These are phyloP conservation scores for Psix sp. DNA, from an alignment of 1,140 invertebrate species.

Conservation along the genomic window DNA sequence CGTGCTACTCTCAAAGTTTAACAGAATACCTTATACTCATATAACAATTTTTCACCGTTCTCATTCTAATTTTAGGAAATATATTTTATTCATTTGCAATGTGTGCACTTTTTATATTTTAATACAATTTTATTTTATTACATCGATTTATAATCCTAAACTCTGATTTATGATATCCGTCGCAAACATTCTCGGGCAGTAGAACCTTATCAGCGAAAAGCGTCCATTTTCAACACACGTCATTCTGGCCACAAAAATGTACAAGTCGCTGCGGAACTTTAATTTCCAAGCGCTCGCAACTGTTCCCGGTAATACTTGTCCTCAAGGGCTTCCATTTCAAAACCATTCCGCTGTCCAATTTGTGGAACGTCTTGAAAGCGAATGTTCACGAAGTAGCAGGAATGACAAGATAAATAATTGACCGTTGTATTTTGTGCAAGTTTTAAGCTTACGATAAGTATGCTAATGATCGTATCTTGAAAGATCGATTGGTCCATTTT, in stretches of 20 bases:
- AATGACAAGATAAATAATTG: slow-evolving; percentile 42
- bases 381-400: slow-evolving; percentile 25
- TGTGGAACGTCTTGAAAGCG: slow-evolving; percentile 39
- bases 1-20: too few species aligned
- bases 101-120: background rate
- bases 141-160: slow-evolving; percentile 15
- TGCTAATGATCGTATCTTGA: background rate
- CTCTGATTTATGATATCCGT: slow-evolving; percentile 75
- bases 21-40: too few species aligned
- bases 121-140: background rate
- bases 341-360: slow-evolving; percentile 54
- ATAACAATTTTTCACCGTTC: too few species aligned
- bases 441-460: slow-evolving; percentile 19
- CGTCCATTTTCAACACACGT: slow-evolving; percentile 70
- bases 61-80: too few species aligned
- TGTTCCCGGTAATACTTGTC: slow-evolving; percentile 51
- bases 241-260: slow-evolving; percentile 56
- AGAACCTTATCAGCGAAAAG: slow-evolving; percentile 71
- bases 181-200: slow-evolving; percentile 65
- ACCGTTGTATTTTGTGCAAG: slow-evolving; percentile 25
- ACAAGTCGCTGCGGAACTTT: slow-evolving; percentile 50
- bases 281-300: slow-evolving; percentile 54
- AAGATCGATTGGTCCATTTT: background rate
- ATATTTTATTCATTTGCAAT: too few species aligned
- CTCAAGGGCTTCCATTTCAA: slow-evolving; percentile 56